Percentiles rank a stretch among this genome's conserved stretches.
Conservation (phyloP, 92 coral and sea anemone genomes). For the Phenganax marumi region DNA sequence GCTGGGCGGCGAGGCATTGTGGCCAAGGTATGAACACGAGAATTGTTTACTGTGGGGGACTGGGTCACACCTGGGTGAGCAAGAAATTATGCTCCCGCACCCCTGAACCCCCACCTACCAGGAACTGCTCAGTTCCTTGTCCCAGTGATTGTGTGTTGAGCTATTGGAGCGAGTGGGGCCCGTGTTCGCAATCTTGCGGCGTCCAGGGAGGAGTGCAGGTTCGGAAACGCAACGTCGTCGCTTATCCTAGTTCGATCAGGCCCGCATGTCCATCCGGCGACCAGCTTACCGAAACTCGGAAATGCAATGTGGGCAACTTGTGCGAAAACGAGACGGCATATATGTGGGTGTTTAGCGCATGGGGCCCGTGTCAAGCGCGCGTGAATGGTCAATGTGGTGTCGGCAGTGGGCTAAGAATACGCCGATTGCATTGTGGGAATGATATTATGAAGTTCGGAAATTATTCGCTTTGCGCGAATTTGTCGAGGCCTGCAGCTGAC, state of each 20-base stretch:
- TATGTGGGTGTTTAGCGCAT: slow-evolving; percentile 18
- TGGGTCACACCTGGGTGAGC: not conserved
- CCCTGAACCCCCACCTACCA: not conserved
- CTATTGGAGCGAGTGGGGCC: slow-evolving; percentile 30
- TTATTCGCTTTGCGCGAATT: not conserved
- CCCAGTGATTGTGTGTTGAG: slow-evolving; percentile 30
- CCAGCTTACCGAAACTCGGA: slow-evolving; percentile 12
- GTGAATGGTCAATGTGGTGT: slow-evolving; percentile 22
- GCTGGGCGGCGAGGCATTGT: not conserved
- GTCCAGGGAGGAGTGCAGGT: slow-evolving; percentile 25
- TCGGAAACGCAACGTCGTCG: slow-evolving; percentile 14
- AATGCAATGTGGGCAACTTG: slow-evolving; percentile 18
- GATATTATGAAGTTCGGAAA: not conserved
- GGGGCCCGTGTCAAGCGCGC: slow-evolving; percentile 20
- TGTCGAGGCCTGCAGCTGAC: not conserved
- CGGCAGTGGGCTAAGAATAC: slow-evolving; percentile 6
- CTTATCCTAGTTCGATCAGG: slow-evolving; percentile 3
- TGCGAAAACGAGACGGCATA: slow-evolving; percentile 1
- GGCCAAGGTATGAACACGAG: not conserved
- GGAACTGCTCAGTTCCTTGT: slow-evolving; percentile 10
- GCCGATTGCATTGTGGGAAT: slow-evolving; percentile 14
- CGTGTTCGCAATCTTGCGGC: slow-evolving; percentile 40
- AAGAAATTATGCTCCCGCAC: not conserved
- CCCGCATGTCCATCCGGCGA: slow-evolving; percentile 5
- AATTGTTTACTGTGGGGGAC: not conserved